phyloP scores from a whole-genome alignment of 1,140 invertebrate genomes.

The Kradibia gibbosae region DNA sequence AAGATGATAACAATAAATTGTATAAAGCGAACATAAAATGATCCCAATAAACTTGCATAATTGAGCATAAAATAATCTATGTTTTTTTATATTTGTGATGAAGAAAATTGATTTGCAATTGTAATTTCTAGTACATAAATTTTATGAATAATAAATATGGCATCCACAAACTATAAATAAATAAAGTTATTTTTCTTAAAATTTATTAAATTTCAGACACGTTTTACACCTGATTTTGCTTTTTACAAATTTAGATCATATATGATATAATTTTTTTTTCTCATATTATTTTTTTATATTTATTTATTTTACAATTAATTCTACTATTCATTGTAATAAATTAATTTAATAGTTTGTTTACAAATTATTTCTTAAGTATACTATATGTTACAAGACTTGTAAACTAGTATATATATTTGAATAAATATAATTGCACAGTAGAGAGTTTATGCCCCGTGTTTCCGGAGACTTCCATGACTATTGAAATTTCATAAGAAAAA shows the following conservation, averaged over 20 bases:
- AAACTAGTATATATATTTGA: not conserved
- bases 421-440: not conserved
- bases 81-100: slow-evolving; percentile 38
- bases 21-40: slow-evolving; percentile 24
- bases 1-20: not conserved
- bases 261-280: no score
- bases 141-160: not conserved
- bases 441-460: not conserved
- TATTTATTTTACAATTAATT: no score
- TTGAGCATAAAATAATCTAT: slow-evolving; percentile 30
- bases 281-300: no score
- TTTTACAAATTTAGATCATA: no score
- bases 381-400: not conserved
- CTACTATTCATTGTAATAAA: no score
- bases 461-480: not conserved
- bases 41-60: slow-evolving; percentile 27
- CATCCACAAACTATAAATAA: not conserved
- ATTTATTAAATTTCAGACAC: no score
- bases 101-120: slow-evolving; percentile 38
- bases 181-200: no score
- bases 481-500: not conserved
- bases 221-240: no score
- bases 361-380: no score
- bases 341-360: no score
- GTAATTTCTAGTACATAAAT: not conserved